These are phyloP conservation scores for Ciconia maguari DNA, from an alignment of 2,113 vertebrate genomes.

Conservation along the genomic window DNA sequence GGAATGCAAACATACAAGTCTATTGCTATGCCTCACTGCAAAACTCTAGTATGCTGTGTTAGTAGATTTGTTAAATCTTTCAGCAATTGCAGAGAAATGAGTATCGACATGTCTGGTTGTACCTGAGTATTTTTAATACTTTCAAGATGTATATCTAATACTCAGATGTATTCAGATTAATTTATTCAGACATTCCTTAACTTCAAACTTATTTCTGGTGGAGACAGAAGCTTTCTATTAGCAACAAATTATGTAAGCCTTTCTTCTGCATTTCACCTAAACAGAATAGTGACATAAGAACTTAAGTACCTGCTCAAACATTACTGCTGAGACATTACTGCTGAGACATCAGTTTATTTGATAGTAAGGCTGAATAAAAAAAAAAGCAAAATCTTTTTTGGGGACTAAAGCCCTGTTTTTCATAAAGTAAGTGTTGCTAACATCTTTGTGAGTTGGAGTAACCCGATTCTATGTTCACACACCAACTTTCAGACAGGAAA, in stretches of 20 bases:
- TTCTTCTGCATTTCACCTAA: background rate
- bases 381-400: background rate
- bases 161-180: background rate
- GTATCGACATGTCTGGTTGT: conserved; percentile 28
- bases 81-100: conserved; percentile 51
- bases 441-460: background rate
- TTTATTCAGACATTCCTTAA: conserved; percentile 24
- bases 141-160: conserved; percentile 37
- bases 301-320: background rate
- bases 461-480: background rate
- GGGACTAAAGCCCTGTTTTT: background rate
- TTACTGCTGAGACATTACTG: background rate
- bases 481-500: background rate
- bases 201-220: background rate
- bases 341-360: background rate
- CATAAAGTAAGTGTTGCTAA: background rate
- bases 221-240: conserved; percentile 4
- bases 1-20: conserved; percentile 68
- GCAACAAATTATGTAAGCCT: background rate
- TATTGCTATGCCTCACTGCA: conserved; percentile 13
- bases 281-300: background rate
- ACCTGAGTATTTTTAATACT: conserved; percentile 36
- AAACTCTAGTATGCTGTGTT: background rate
- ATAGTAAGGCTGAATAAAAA: background rate
- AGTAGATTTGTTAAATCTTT: conserved; percentile 31